Percentiles rank a stretch among this genome's conserved stretches.
Evolutionary conservation across 2,797 vertebrate species (phyloP).

Genomic region (Sebastes jordani): DNA sequence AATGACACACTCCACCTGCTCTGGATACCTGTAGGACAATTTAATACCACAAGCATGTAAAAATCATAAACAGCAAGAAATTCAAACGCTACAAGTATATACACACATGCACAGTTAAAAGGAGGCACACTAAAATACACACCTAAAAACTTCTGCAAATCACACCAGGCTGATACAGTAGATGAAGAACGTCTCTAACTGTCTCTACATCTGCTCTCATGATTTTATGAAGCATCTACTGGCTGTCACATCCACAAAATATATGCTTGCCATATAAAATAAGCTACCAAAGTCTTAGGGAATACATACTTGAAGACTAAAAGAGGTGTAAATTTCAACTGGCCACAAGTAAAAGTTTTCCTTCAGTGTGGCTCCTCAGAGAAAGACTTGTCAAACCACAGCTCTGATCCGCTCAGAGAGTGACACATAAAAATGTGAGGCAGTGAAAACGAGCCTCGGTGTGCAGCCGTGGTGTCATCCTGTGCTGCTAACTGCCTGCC

Average conservation of each 20-base stretch:
- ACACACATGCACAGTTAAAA: background rate
- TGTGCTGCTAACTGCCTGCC: slow-evolving; percentile 61
- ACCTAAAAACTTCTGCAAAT: background rate
- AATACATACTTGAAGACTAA: slow-evolving; percentile 12
- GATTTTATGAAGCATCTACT: background rate
- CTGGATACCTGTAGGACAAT: slow-evolving; percentile 62
- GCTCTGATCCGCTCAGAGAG: slow-evolving; percentile 17
- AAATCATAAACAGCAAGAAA: background rate
- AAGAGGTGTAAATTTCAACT: slow-evolving; percentile 10
- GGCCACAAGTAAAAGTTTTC: slow-evolving; percentile 28
- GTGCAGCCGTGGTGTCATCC: slow-evolving; percentile 60
- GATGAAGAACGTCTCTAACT: background rate
- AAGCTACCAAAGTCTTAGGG: background rate
- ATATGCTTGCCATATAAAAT: background rate
- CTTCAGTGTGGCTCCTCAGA: slow-evolving; percentile 23
- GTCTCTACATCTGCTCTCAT: background rate
- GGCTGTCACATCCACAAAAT: slow-evolving; percentile 1
- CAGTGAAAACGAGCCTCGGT: slow-evolving; percentile 38
- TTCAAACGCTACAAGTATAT: background rate
- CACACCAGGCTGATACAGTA: background rate
- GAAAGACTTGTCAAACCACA: slow-evolving; percentile 49
- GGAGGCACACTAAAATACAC: background rate
- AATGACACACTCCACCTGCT: slow-evolving; percentile 83
- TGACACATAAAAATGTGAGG: slow-evolving; percentile 35
- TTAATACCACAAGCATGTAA: background rate